Conservation (phyloP, 2,888 invertebrate species). For the Elmis aenea region DNA sequence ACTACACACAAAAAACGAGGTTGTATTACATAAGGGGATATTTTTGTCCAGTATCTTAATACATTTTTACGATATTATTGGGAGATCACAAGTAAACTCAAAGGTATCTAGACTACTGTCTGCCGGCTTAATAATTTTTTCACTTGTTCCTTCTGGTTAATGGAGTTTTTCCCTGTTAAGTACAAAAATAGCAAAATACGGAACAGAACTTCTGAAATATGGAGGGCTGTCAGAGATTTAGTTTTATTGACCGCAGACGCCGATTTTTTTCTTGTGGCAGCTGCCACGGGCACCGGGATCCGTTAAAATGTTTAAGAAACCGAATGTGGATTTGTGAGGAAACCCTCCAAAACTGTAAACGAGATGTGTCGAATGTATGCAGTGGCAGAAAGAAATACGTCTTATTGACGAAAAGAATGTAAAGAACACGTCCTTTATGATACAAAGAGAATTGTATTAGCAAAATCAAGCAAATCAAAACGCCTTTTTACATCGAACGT, state of each 20-base stretch:
- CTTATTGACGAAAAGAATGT: too few relatives aligned
- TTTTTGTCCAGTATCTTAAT: constrained; percentile 12
- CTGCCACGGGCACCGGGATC: constrained; percentile 23
- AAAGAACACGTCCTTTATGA: too few relatives aligned
- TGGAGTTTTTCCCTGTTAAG: constrained; percentile 22
- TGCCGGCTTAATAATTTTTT: constrained; percentile 15
- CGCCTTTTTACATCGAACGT: too few relatives aligned
- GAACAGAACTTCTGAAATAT: constrained; percentile 34
- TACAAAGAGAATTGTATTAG: too few relatives aligned
- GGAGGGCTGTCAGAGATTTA: constrained; percentile 42
- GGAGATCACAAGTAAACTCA: background rate
- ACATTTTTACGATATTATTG: background rate
- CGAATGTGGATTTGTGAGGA: constrained; percentile 21
- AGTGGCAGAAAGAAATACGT: constrained; percentile 16
- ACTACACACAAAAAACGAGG: too few relatives aligned
- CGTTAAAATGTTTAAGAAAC: constrained; percentile 40
- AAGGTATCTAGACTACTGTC: background rate
- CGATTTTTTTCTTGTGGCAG: constrained; percentile 32
- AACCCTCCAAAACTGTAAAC: constrained; percentile 36
- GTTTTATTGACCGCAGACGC: constrained; percentile 47
- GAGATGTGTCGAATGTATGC: constrained; percentile 40
- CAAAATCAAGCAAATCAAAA: too few relatives aligned
- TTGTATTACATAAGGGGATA: constrained; percentile 6
- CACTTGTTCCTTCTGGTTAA: constrained; percentile 23
- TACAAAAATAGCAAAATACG: constrained; percentile 33